Evolutionary conservation across 1,140 invertebrate species (phyloP).

Genomic region (Meloidogyne exigua): DNA sequence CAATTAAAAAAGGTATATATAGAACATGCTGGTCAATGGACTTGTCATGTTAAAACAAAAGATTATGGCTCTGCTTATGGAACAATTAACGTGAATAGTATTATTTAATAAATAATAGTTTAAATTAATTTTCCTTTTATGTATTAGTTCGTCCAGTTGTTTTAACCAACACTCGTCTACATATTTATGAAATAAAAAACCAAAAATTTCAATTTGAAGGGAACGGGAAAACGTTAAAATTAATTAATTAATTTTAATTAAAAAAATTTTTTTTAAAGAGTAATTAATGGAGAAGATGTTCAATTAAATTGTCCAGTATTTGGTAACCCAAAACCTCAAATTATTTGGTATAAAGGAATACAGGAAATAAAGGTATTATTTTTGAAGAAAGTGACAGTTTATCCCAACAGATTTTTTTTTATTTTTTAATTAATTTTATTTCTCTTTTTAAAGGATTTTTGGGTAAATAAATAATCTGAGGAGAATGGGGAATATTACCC

Average conservation of each 20-base stretch:
- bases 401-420: too few species aligned
- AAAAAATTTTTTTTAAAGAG: conserved; percentile 6
- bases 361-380: conserved; percentile 27
- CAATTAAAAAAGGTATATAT: background rate
- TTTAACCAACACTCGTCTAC: conserved; percentile 33
- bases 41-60: conserved; percentile 29
- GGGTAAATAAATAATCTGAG: too few species aligned
- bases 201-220: conserved; percentile 40
- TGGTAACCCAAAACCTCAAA: conserved; percentile 31
- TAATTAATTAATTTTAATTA: background rate
- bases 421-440: too few species aligned
- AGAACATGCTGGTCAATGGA: conserved; percentile 37
- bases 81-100: conserved; percentile 32
- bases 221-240: background rate
- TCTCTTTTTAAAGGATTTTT: too few species aligned
- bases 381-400: too few species aligned
- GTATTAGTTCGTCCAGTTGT: conserved; percentile 39
- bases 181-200: conserved; percentile 32
- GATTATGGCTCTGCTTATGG: conserved; percentile 27
- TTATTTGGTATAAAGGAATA: conserved; percentile 26
- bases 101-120: conserved; percentile 11
- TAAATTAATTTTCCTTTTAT: background rate
- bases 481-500: too few species aligned
- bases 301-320: conserved; percentile 34
- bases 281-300: conserved; percentile 30